Evolutionary conservation across 2,888 invertebrate genomes (phyloP).

Genomic region (Amiota mariae): DNA sequence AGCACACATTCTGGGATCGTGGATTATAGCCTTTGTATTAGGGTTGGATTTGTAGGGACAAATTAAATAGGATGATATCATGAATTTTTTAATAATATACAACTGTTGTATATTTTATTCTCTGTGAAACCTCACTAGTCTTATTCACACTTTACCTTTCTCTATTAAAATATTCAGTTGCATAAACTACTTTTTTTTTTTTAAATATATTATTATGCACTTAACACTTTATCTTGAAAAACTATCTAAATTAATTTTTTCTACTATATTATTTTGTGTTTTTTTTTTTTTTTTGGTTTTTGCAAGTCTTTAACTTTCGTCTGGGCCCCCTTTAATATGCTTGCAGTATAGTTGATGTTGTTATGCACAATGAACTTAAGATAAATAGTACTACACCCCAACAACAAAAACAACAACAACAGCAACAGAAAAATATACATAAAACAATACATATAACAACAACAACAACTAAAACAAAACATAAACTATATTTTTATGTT

Average conservation of each 20-base stretch:
- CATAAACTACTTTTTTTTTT: background rate
- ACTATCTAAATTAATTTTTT: constrained; percentile 52
- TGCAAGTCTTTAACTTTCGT: background rate
- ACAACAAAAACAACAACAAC: constrained; percentile 12
- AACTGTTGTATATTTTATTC: too few species aligned
- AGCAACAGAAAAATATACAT: background rate
- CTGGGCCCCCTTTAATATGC: too few species aligned
- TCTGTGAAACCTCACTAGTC: too few species aligned
- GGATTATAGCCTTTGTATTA: too few species aligned
- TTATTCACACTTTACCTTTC: too few species aligned
- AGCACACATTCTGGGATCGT: too few species aligned
- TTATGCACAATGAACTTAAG: background rate
- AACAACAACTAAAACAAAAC: background rate
- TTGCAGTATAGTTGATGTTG: background rate
- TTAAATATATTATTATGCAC: constrained; percentile 56
- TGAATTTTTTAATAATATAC: too few species aligned
- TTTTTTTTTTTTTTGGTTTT: constrained; percentile 2
- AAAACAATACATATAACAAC: background rate
- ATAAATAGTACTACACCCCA: background rate
- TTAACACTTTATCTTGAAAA: constrained; percentile 57
- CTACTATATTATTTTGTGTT: background rate
- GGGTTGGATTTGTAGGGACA: too few species aligned
- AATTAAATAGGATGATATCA: too few species aligned
- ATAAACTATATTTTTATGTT: constrained; percentile 35
- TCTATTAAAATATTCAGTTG: too few species aligned